A percentile compares a stretch with the other conserved stretches of the same genome.
phyloP scores from a whole-genome alignment of 2,113 vertebrate species.

The Aptenodytes patagonicus region DNA sequence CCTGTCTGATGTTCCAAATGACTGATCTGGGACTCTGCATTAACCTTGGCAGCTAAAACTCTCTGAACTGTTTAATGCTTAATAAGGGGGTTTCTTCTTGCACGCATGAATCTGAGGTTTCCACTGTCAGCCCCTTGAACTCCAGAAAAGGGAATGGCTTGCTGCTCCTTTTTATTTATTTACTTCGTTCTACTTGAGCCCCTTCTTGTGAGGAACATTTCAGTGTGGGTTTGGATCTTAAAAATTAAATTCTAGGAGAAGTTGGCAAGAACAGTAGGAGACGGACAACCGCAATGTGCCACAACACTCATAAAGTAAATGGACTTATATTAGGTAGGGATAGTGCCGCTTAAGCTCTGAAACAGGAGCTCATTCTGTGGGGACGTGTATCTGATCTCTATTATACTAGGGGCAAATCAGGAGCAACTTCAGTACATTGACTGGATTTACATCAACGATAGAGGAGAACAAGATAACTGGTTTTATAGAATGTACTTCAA shows the following conservation, averaged over 20 bases:
- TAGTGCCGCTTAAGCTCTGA: neutral
- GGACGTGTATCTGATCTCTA: neutral
- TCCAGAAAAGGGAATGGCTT: neutral
- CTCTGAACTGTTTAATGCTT: neutral
- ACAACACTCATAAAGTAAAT: neutral
- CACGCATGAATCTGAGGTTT: neutral
- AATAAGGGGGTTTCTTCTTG: neutral
- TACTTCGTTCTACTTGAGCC: neutral
- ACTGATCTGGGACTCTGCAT: neutral
- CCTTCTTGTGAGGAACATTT: neutral
- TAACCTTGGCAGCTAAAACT: neutral
- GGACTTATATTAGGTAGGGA: neutral
- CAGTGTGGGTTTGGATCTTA: neutral
- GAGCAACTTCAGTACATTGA: neutral
- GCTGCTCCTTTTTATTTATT: neutral
- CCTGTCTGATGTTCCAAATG: neutral
- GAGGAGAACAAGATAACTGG: neutral
- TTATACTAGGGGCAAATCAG: neutral
- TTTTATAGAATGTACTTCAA: neutral
- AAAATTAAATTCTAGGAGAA: neutral
- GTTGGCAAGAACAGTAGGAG: neutral
- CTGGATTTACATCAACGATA: neutral
- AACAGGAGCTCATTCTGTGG: neutral
- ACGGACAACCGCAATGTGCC: neutral
- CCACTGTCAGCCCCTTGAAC: fast-evolving